Evolutionary conservation across 2,797 vertebrate genomes (phyloP).

Genomic region (Hippopotamyrus pictus): DNA sequence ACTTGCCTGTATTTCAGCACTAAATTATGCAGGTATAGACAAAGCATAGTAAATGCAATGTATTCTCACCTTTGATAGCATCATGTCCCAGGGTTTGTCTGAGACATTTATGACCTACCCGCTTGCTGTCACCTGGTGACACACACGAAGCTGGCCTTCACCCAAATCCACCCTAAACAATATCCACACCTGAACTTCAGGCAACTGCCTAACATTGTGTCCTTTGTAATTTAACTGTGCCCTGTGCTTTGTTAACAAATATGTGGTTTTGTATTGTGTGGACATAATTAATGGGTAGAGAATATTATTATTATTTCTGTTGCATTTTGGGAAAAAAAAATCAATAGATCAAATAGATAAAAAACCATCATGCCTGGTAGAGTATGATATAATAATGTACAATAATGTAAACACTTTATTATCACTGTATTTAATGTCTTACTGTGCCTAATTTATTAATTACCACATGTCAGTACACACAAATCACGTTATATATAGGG

Average conservation of each 20-base stretch:
- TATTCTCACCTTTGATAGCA: slow-evolving; percentile 12
- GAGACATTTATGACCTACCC: slow-evolving; percentile 23
- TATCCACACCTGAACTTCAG: slow-evolving; percentile 8
- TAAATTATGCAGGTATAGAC: neutral
- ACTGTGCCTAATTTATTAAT: neutral
- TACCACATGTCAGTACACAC: neutral
- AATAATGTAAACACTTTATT: neutral
- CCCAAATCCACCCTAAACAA: neutral
- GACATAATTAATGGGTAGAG: neutral
- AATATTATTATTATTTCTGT: neutral
- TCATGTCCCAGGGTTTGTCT: slow-evolving; percentile 34
- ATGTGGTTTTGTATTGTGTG: neutral
- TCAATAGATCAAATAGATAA: neutral
- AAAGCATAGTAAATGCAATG: slow-evolving; percentile 18
- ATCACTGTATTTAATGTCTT: neutral
- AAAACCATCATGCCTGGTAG: neutral
- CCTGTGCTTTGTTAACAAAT: neutral
- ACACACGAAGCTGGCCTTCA: neutral
- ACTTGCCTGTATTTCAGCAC: neutral
- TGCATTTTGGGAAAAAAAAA: neutral
- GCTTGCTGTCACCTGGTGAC: neutral
- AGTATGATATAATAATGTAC: neutral
- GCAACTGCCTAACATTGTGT: neutral
- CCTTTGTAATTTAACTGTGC: neutral
- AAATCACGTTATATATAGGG: neutral